Base-by-base conservation (phyloP, 2,888 invertebrate species). In the Drosophila subsilvestris region DNA sequence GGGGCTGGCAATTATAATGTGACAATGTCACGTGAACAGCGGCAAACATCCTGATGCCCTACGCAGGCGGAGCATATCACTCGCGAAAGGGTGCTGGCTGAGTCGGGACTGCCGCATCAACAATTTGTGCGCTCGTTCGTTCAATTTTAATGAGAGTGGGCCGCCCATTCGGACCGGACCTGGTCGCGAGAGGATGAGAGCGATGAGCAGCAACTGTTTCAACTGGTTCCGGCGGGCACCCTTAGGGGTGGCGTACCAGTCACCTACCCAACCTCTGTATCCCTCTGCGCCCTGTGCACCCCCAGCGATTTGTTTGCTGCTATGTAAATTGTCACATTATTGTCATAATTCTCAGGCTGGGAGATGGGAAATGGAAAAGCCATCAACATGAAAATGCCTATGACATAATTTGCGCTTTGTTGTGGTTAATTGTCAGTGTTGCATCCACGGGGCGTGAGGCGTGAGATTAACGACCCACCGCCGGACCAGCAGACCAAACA, bases 91-190 rank as follows among this genome's bases (percentile, higher is more conserved):
- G 73, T 58, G 49, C 22, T 32, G 0, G 4, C 8, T 17, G 20
- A 49, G 44, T 60, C 49, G n/a, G 5, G 3, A n/a, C n/a, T 12
- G 47, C 60, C n/a, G 27, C 2, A 18, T 54, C 47, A 53, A 50
- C 45, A 47, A 66, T 65, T 62, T 80, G 86, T 90, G 80, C 85
- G 80, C 69, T 85, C 80, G 82, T 61, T 88, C 79, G 89, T 88
- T 85, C 80, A 86, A 86, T 89, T 90, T 90, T 89, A 90, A 90
- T 90, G 90, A 90, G 57, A 65, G 57, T 32, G 65, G 62, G 51
- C 45, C 44, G 53, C 6, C 18, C 37, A 56, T 78, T 70, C 68
- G 74, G 74, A 29, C 60, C 67, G 45, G 61, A 51, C 59, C 50
- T 25, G 17, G 44, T 20, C 56, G 57, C 37, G 37, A 37, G 67